These are phyloP conservation scores for Parotia lawesii DNA, from an alignment of 2,113 vertebrate species.

Conservation along the genomic window DNA sequence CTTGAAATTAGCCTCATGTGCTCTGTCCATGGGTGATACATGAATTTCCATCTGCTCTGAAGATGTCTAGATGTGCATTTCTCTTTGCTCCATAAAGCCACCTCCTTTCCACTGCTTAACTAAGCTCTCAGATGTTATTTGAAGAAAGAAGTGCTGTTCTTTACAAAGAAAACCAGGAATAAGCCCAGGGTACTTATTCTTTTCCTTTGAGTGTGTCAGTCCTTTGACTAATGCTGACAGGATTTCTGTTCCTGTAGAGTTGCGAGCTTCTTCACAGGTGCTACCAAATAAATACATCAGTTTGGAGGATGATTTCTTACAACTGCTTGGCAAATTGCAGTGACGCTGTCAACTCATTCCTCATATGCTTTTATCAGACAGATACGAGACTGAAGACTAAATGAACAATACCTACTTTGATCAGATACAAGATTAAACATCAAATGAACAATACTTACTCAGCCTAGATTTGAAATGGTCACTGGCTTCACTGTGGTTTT, in stretches of 20 bases:
- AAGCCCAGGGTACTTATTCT: neutral
- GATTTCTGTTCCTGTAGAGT: neutral
- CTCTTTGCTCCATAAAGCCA: neutral
- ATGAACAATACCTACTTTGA: neutral
- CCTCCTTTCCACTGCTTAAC: neutral
- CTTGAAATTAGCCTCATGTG: neutral
- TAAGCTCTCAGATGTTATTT: neutral
- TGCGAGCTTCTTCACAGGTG: neutral
- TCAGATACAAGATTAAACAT: neutral
- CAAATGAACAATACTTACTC: neutral
- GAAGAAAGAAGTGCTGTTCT: neutral
- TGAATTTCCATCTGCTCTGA: neutral
- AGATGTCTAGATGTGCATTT: neutral
- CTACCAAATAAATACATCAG: neutral
- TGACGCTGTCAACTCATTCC: neutral
- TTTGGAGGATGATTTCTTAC: conserved; percentile 3
- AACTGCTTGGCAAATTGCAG: conserved; percentile 11
- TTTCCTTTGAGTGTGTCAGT: neutral
- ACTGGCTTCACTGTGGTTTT: neutral
- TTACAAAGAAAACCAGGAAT: neutral
- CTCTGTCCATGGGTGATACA: neutral
- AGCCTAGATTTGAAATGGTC: neutral
- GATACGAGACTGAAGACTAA: neutral
- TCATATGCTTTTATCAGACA: neutral
- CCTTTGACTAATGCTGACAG: neutral